Evolutionary conservation across 2,113 vertebrate genomes (phyloP).

Genomic region (Neomonachus schauinslandi): DNA sequence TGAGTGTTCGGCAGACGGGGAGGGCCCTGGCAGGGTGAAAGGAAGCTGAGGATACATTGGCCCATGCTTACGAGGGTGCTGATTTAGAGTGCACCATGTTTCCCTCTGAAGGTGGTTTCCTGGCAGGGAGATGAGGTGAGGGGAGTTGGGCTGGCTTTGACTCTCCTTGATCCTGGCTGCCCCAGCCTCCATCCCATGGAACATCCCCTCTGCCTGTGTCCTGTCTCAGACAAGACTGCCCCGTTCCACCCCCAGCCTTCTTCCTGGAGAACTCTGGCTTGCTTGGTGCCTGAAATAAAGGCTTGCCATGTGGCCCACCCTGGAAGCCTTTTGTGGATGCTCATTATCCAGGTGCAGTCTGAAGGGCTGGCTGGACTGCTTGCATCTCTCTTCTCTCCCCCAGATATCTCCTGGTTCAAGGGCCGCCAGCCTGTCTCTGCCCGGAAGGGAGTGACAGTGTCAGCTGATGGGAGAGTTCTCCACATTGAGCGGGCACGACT

Average conservation of each 20-base stretch:
- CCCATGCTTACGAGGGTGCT: background rate
- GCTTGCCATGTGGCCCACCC: accelerated
- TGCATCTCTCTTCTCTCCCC: background rate
- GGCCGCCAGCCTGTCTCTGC: conserved; percentile 60
- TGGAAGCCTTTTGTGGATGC: background rate
- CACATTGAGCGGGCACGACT: conserved; percentile 61
- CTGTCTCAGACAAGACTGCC: background rate
- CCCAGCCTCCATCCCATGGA: background rate
- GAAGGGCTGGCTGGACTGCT: background rate
- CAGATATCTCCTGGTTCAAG: conserved; percentile 86
- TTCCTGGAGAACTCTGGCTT: background rate
- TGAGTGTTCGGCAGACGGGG: background rate
- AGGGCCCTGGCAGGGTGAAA: background rate
- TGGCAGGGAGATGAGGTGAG: background rate
- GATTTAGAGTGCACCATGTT: background rate
- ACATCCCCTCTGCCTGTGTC: background rate
- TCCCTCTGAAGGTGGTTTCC: background rate
- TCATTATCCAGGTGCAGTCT: background rate
- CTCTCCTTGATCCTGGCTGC: too few relatives aligned
- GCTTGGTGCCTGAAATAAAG: background rate
- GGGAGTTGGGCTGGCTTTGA: background rate
- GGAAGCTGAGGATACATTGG: accelerated
- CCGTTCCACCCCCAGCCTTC: accelerated
- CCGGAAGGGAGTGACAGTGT: background rate
- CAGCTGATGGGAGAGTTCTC: conserved; percentile 77